Base-by-base conservation (phyloP, 1,140 invertebrate genomes). In the Bicyclus anynana region DNA sequence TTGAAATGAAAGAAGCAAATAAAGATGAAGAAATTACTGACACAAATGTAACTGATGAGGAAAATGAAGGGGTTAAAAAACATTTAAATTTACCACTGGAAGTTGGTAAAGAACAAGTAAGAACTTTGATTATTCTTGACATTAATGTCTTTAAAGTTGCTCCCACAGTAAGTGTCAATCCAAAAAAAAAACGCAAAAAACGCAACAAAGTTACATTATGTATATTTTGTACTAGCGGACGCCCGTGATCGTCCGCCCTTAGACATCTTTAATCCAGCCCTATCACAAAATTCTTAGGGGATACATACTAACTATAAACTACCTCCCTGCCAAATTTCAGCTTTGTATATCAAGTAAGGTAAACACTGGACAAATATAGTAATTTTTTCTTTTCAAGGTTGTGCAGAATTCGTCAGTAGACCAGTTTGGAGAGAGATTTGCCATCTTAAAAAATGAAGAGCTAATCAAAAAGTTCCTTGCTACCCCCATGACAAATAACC, bases 401-500 rank as follows among this genome's bases (percentile, higher is more conserved):
- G 20, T 13, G 6, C 18, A 29, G 33, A 57, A 3, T 26, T 9
- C 40, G 23, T 63, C 54, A 18, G 1, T 55, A 35, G 55, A 72
- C 14, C 71, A 74, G 10, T 47, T 69, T 14, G 40, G 23, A 17
- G 29, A 70, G 10, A 70, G 64, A 53, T 86, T 77, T 59, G 76
- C 83, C 0, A 48, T 86, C 7, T 52, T 86, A 18, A 79, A 78
- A 27, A 62, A 86, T 61, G 26, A 74, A 2, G 64, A 69, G 1
- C 53, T 86, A 5, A 53, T 81, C 2, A 60, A 75, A 4, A 77
- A 65, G 52, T 80, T 86, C 17, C 49, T 75, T 0, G 65, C 47
- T 57, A 74, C 83, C 1, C 42, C 69, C 0, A 62, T 86, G 64
- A 76, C 66, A 10, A 84, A 83, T 52, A 84, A 84, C 64, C 83